Conservation (phyloP, 2,888 invertebrate species). For the Sarcophaga rosellei region DNA sequence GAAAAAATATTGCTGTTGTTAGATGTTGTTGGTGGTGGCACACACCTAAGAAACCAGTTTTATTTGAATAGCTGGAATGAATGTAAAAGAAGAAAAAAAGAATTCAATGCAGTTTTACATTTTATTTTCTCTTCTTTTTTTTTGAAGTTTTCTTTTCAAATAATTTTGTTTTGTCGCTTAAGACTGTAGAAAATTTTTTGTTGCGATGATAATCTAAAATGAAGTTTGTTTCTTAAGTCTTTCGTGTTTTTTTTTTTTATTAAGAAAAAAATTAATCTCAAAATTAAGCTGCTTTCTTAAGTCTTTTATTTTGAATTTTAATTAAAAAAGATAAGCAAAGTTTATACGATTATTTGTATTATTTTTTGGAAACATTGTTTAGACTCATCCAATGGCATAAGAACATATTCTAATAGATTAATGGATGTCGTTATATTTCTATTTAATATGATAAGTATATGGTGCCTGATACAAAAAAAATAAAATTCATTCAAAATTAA, state of each 20-base stretch:
- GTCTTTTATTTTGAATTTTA: constrained; percentile 5
- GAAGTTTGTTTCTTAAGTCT: constrained; percentile 22
- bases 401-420: not conserved
- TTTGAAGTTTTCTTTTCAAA: constrained; percentile 12
- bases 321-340: too few species aligned
- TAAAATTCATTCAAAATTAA: too few species aligned
- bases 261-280: not conserved
- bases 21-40: constrained; percentile 27
- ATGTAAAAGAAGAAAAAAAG: not conserved
- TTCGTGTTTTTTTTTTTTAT: not conserved
- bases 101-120: constrained; percentile 23
- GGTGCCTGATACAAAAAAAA: too few species aligned
- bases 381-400: too few species aligned
- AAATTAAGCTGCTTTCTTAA: constrained; percentile 14
- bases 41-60: constrained; percentile 56
- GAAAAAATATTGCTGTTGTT: constrained; percentile 2
- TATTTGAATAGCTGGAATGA: constrained; percentile 21
- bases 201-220: not conserved
- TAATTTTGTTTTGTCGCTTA: constrained; percentile 17
- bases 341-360: too few species aligned
- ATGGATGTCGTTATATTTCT: too few species aligned
- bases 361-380: too few species aligned
- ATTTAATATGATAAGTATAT: too few species aligned
- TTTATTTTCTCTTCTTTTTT: constrained; percentile 7
- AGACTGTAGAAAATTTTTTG: constrained; percentile 15